phyloP scores from a whole-genome alignment of 2,797 vertebrate genomes.

The Coendou prehensilis region DNA sequence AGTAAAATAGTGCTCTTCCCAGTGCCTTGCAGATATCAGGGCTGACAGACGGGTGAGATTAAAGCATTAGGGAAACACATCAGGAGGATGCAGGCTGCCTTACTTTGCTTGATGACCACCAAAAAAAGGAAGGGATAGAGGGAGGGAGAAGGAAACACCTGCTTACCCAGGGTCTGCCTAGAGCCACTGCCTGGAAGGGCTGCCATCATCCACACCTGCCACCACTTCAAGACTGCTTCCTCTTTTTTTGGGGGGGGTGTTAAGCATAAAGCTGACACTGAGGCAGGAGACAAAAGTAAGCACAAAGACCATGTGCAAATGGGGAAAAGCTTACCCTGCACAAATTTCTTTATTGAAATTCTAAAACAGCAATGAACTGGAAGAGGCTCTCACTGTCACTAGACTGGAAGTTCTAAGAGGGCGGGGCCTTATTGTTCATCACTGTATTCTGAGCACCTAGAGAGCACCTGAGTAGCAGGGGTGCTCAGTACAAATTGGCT shows the following conservation, averaged over 20 bases:
- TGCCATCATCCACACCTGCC: not conserved
- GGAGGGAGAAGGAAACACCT: not conserved
- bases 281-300: not conserved
- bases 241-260: not conserved
- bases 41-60: not conserved
- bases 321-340: not conserved
- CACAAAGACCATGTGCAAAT: not conserved
- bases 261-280: not conserved
- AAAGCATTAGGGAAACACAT: not conserved
- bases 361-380: conserved; percentile 39
- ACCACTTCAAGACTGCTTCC: not conserved
- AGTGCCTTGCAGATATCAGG: not conserved
- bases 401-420: not conserved
- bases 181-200: too few species aligned
- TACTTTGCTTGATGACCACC: not conserved
- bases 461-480: not conserved
- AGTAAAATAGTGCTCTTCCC: not conserved
- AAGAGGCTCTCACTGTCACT: not conserved
- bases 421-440: not conserved
- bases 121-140: not conserved
- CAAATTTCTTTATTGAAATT: conserved; percentile 10
- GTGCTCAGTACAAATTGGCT: not conserved
- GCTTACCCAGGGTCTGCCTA: not conserved
- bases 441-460: not conserved
- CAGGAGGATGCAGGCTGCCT: not conserved